Percentiles rank a stretch among this genome's conserved stretches.
These are phyloP conservation scores for Hartigia nigra DNA, from an alignment of 2,888 invertebrate species.

Conservation along the genomic window DNA sequence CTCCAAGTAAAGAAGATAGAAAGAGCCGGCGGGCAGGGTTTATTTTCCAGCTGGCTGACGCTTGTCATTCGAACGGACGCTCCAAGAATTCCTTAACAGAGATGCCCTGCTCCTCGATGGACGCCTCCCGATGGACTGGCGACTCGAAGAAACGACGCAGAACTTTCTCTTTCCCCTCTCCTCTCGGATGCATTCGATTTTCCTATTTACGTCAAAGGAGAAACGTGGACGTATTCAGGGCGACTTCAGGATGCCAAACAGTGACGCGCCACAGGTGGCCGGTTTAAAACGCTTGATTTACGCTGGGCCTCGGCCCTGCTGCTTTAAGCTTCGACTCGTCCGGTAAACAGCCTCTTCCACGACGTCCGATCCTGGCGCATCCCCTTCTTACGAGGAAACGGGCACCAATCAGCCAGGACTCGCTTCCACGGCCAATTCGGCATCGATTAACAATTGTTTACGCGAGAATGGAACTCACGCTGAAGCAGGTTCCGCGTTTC, in stretches of 20 bases:
- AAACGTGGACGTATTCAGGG: background rate
- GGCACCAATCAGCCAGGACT: no score
- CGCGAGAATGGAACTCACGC: no score
- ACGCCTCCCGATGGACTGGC: background rate
- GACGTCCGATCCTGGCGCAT: background rate
- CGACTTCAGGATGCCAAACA: background rate
- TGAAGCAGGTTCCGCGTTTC: no score
- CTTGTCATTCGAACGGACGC: constrained; percentile 54
- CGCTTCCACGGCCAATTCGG: no score
- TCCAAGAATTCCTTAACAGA: constrained; percentile 52
- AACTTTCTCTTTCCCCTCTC: constrained; percentile 1
- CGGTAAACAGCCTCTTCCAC: background rate
- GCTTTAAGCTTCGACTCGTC: constrained; percentile 43
- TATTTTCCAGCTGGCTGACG: constrained; percentile 55
- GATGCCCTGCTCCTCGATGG: constrained; percentile 37
- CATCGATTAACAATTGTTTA: no score
- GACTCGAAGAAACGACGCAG: background rate
- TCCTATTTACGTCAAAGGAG: constrained; percentile 21
- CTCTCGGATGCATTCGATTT: constrained; percentile 28
- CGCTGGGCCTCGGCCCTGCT: constrained; percentile 51
- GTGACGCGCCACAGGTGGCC: constrained; percentile 55
- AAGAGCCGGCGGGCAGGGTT: constrained; percentile 31
- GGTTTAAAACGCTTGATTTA: constrained; percentile 56
- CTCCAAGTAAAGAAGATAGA: background rate
- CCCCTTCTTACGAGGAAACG: no score